These are phyloP conservation scores for Gymnothorax reevesii DNA, from an alignment of 2,797 vertebrate genomes.

Conservation along the genomic window DNA sequence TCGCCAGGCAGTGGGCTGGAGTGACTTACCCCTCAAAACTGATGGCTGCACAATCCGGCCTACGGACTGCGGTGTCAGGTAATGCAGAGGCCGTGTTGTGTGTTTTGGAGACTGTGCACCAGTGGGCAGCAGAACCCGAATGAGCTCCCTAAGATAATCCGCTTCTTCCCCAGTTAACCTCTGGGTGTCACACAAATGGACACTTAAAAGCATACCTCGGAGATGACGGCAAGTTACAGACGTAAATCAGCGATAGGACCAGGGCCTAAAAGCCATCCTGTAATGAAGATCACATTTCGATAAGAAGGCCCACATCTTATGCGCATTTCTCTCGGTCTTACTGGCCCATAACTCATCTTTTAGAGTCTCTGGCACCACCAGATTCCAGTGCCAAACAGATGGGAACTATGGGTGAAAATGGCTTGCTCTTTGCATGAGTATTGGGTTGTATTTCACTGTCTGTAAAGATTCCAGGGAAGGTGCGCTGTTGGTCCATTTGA, in stretches of 20 bases:
- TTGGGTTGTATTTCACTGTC: background rate
- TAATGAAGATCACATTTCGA: background rate
- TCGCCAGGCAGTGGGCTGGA: background rate
- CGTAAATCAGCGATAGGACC: background rate
- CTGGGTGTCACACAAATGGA: background rate
- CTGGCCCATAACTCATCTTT: background rate
- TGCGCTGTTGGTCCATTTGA: background rate
- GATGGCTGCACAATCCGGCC: background rate
- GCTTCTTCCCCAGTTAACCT: background rate
- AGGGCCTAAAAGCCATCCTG: background rate
- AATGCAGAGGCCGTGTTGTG: background rate
- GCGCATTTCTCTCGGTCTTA: background rate
- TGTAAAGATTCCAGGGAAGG: background rate
- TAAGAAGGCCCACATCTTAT: background rate
- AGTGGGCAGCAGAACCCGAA: background rate
- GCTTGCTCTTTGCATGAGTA: background rate
- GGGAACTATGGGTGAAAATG: background rate
- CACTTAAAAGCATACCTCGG: constrained; percentile 3
- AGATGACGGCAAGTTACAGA: background rate
- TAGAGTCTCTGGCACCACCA: background rate
- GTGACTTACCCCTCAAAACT: background rate
- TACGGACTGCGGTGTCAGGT: background rate
- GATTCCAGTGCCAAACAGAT: background rate
- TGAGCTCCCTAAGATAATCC: background rate
- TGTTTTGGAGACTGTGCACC: background rate